Evolutionary conservation across 2,888 invertebrate species (phyloP), one percentile per base, ranked within the genome.

Genomic region (Drosophila seclusa): DNA sequence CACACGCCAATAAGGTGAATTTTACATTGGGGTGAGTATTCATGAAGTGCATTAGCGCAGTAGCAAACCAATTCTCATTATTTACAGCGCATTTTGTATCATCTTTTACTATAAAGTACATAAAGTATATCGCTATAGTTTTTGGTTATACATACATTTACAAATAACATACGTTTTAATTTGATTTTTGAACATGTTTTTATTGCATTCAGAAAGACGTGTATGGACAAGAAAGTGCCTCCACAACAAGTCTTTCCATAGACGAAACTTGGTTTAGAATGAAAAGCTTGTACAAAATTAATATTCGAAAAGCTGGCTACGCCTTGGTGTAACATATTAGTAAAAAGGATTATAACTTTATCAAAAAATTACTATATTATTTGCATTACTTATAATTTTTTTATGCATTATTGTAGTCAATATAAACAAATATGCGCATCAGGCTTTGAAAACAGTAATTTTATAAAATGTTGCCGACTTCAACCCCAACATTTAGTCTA

Each of bases 1-100:
- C 53, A 52, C 36, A 27, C n/a, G 34, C 73, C 64, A 21, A 10
- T 3, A 1, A 29, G 73, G 31, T 73, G 55, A 59, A 69, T 55
- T 65, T 49, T 4, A 49, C 13, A 8, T 21, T 27, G 13, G 4
- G 53, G 52, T 40, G 31, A 50, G 32, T 34, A 42, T 48, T 3
- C 10, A 1, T 2, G 4, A 3, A 27, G 11, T 1, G 8, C 31
- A 0, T 31, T 61, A 71, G 61, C 18, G 2, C 1, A 16, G 73
- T 24, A 27, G 1, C 61, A 40, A 65, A 53, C 71, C 73, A 40
- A 57, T 21, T 18, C 27, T 0, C 4, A 27, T 27, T 27, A 27
- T 27, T 27, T 27, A 27, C 27, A 27, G 27, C 4, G 27, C 24
- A 18, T 36, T 21, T 32, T 7, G 27, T 8, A 2, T 8, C 27